Conservation (phyloP, 2,797 vertebrate species). For the Aythya fuligula region DNA sequence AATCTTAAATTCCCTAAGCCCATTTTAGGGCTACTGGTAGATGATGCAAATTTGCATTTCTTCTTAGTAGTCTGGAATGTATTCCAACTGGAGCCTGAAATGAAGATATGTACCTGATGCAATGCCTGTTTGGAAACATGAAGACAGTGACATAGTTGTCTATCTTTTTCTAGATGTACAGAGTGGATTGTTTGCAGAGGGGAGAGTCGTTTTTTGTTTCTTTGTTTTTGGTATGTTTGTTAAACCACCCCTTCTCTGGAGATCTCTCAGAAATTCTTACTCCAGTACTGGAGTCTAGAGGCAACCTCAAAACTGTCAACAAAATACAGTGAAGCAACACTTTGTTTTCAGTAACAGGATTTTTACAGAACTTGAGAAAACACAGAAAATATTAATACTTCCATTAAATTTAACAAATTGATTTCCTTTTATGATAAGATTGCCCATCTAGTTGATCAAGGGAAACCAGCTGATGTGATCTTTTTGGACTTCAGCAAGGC, state of each 20-base stretch:
- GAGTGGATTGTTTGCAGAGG: neutral
- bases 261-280: neutral
- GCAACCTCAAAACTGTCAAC: neutral
- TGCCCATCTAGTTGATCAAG: too few relatives aligned
- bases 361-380: neutral
- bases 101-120: neutral
- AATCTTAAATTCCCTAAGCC: neutral
- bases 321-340: neutral
- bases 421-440: too few relatives aligned
- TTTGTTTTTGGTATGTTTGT: neutral
- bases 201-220: neutral
- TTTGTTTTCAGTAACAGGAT: neutral
- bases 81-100: neutral
- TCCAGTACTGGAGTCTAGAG: neutral
- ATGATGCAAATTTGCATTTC: neutral
- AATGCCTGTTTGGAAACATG: neutral
- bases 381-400: neutral
- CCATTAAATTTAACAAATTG: neutral
- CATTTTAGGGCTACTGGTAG: neutral
- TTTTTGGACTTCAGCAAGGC: too few relatives aligned
- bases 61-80: neutral
- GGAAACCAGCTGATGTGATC: too few relatives aligned
- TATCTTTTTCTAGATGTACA: neutral
- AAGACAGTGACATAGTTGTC: neutral
- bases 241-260: neutral